Base-by-base conservation (phyloP, 2,113 vertebrate genomes). In the Propithecus coquereli region DNA sequence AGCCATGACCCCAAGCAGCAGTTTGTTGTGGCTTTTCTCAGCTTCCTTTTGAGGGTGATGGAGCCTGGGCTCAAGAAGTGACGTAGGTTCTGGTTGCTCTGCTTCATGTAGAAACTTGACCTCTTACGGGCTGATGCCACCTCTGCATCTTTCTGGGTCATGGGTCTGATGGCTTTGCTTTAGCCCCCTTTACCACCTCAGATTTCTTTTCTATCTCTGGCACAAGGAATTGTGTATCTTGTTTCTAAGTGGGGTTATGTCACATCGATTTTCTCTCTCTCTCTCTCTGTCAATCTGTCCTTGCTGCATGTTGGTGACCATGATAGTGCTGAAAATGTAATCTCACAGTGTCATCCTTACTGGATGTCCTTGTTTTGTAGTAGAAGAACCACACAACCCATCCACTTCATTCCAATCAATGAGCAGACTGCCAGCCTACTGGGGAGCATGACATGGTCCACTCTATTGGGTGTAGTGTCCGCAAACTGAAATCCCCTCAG, bases 371-470 rank as follows among this genome's bases (percentile, higher is more conserved):
- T 59, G 52, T 70, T 30, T 57, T 52, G 61, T 79, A 54, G 43
- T 2, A 17, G 52, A 84, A 43, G 63, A 84, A 25, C 32, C 11
- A 54, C n/a, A 65, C 23, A 63, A 59, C 30, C 63, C 85, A 66
- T 22, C 8, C 1, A 23, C 40, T 22, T 84, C 6, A 17, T 17
- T 77, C 43, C 37, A 9, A 77, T 90, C 30, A 34, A 27, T 11
- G 9, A 61, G 52, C n/a, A 70, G 12, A 17, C 18, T 14, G 18
- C n/a, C 37, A 20, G 23, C 65, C 57, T 73, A 10, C 16, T 79
- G 16, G 0, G 22, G 7, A 65, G 23, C 23, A 4, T 1, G 1
- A 5, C 37, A 23, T 27, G 34, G 17, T 11, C n/a, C 7, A 3
- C 23, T 77, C 52, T 59, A 9, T 32, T 12, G 34, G 66, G 32